These are phyloP conservation scores for Coturnix japonica DNA, from an alignment of 2,113 vertebrate genomes.

Conservation along the genomic window DNA sequence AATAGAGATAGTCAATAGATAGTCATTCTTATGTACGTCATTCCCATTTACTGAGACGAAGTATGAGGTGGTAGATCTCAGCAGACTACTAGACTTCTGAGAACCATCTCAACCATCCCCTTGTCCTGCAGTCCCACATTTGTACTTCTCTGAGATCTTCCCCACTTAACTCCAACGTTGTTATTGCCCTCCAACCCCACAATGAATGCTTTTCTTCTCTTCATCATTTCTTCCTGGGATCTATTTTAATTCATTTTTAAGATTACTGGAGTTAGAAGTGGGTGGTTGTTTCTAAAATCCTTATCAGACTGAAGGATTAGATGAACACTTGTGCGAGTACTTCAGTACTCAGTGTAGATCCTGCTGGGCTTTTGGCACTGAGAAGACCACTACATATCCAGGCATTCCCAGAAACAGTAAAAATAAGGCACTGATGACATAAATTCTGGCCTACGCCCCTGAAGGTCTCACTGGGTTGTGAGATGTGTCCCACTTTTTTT, in stretches of 20 bases:
- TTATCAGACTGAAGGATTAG: not conserved
- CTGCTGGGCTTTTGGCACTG: accelerated
- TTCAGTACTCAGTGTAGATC: not conserved
- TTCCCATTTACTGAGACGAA: not conserved
- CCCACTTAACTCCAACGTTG: not conserved
- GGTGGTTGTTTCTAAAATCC: not conserved
- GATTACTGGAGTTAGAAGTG: accelerated
- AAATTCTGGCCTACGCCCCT: not conserved
- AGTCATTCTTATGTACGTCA: not conserved
- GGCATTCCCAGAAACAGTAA: not conserved
- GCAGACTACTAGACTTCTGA: not conserved
- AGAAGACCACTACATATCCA: not conserved
- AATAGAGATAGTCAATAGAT: not conserved
- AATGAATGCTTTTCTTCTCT: not conserved
- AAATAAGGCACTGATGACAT: not conserved
- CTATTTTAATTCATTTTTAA: not conserved
- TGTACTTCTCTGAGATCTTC: not conserved
- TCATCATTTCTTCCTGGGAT: not conserved
- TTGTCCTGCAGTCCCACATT: not conserved
- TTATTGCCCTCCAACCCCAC: accelerated
- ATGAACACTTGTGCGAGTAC: not conserved
- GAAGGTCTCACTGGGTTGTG: not conserved
- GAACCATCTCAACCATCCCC: too few relatives aligned
- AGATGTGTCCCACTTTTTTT: not conserved
- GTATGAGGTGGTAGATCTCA: not conserved